Evolutionary conservation across 2,888 invertebrate genomes (phyloP), one percentile per base, ranked within the genome.

Genomic region (Eremobia ochroleuca): DNA sequence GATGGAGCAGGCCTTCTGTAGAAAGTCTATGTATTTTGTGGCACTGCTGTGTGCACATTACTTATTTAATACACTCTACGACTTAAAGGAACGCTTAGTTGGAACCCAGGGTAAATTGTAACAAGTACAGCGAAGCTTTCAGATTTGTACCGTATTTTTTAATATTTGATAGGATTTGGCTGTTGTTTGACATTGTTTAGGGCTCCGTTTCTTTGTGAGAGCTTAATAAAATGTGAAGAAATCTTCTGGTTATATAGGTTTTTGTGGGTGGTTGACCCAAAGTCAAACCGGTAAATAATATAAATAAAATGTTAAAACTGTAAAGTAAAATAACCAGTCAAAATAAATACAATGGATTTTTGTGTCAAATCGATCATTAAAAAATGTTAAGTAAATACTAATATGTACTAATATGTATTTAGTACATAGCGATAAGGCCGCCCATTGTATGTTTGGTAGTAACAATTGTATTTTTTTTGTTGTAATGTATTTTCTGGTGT

Each of bases 41-140:
- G 43, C 74, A 71, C 67, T 40, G 40, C 49, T 73, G 61, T 64
- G 46, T 77, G 40, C 67, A 37, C 73, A 83, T 86, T 83, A 83
- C 71, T 68, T 83, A 83, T 83, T 83, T 74, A 83, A 65, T 69
- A 82, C 72, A 82, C 85, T 73, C 73, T 73, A 70, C 70, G 83
- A 83, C 83, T 86, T 86, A 86, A 71, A 83, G 73, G 83, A 83
- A 83, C 67, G 83, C 67, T 86, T 83, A 78, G 62, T 69, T 81
- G 74, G 59, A 69, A 69, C 49, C 69, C 69, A 52, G 28, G n/a
- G 71, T 67, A 76, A 85, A 77, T 85, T 76, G 58, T 85, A 72
- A 85, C 71, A 81, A 82, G 76, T 62, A 15, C 55, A 61, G 59
- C 21, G 5, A 58, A 77, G 68, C 55, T 85, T 72, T 70, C 49